A percentile compares a stretch with the other conserved stretches of the same genome.
phyloP scores from a whole-genome alignment of 2,113 vertebrate genomes.

The Actinemys pallida region DNA sequence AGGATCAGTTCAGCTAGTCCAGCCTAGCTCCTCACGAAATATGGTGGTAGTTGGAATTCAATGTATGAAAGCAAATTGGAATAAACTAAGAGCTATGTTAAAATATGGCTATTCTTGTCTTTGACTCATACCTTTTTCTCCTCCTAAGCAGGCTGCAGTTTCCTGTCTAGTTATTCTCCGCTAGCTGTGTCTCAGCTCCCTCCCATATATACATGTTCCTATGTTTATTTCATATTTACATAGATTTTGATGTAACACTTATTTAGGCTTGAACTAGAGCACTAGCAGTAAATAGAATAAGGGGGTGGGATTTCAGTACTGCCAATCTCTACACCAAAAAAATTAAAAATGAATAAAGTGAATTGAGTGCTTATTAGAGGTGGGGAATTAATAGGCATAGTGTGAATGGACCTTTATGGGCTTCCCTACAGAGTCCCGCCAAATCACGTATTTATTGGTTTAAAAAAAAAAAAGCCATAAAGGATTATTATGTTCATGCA shows the following conservation, averaged over 20 bases:
- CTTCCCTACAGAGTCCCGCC: not conserved
- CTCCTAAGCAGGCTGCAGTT: not conserved
- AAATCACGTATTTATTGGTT: not conserved
- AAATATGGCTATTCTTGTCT: not conserved
- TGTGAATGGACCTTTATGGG: not conserved
- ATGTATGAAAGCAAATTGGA: not conserved
- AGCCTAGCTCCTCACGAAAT: not conserved
- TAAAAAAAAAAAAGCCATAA: not conserved
- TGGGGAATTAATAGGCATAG: not conserved
- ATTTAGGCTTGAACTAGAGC: not conserved
- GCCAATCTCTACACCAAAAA: not conserved
- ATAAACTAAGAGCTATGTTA: not conserved
- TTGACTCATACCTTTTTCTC: not conserved
- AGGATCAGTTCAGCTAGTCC: not conserved
- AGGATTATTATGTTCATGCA: not conserved
- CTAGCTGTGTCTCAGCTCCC: not conserved
- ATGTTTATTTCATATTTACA: not conserved
- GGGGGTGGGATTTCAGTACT: not conserved
- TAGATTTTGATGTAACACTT: rapidly evolving
- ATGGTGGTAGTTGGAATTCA: not conserved
- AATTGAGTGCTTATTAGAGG: not conserved
- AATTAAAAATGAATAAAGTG: not conserved
- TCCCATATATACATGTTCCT: not conserved
- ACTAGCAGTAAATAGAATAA: not conserved
- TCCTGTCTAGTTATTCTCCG: not conserved